A percentile compares a stretch with the other conserved stretches of the same genome.
Conservation (phyloP, 2,113 vertebrate species). For the Tragelaphus imberbis region DNA sequence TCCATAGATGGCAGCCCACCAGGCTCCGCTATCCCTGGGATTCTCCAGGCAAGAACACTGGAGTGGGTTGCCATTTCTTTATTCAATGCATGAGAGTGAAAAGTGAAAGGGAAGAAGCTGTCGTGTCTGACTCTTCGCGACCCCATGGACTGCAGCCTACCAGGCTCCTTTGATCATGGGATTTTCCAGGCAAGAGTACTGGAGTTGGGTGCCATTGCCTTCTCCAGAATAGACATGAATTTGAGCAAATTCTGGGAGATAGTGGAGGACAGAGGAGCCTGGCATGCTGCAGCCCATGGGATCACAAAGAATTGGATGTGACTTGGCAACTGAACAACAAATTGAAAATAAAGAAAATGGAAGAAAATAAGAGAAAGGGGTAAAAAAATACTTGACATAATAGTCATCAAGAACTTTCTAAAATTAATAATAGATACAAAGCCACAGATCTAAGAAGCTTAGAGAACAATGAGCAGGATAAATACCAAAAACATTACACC, state of each 20-base stretch:
- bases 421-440: background rate
- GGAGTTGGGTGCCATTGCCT: too few relatives aligned
- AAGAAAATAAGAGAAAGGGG: background rate
- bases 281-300: background rate
- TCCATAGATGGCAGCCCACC: fast-evolving
- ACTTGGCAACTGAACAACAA: background rate
- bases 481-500: background rate
- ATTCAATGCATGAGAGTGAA: too few relatives aligned
- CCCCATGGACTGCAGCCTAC: too few relatives aligned
- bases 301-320: background rate
- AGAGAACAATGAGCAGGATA: background rate
- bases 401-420: background rate
- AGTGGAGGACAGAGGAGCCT: background rate
- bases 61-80: too few relatives aligned
- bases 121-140: too few relatives aligned
- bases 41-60: too few relatives aligned
- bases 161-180: too few relatives aligned
- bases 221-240: background rate
- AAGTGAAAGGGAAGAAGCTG: too few relatives aligned
- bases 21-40: fast-evolving
- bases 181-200: too few relatives aligned
- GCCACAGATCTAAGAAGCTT: background rate
- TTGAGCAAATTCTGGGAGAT: background rate
- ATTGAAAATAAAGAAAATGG: background rate
- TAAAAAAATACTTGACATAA: background rate